Evolutionary conservation across 1,140 invertebrate species (phyloP), one percentile per base, ranked within the genome.

Genomic region (Drosophila nigromelanica): DNA sequence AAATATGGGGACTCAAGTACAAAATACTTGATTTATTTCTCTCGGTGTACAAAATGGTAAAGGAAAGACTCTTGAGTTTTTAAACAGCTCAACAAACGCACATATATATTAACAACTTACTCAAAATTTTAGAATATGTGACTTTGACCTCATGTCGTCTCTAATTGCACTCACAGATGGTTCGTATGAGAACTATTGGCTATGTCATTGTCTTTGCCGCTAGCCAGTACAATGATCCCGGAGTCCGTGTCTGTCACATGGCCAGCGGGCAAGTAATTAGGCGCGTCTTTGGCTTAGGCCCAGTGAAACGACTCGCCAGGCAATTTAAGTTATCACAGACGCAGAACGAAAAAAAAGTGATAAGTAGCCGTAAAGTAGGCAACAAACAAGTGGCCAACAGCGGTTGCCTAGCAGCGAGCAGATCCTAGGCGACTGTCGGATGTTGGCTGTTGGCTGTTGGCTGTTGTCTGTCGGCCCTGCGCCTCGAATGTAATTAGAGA

Each of bases 401-500:
- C 37, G 42, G 42, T 60, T 30, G 62, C 59, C 76, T 60, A 63
- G 35, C 59, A 39, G 18, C 35, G 27, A 18, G 2, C 3, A 18
- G 42, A 54, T 12, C 14, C 3, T 64, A 56, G 68, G 40, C 70
- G 33, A 33, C 30, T 33, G 30, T 33, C 30, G 30, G 6, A 6
- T 33, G 30, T 33, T 3, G 8, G 33, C 1, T 35, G 7, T 10
- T n/a, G 48, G 15, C 48, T 12, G 50, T 33, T 3, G 8, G 33
- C 1, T 35, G 7, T 10, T n/a, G 48, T 10, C 48, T 12, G 50
- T 71, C 67, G 74, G 60, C 71, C 64, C 59, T 56, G 61, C 55
- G 68, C 64, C 54, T 59, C 67, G 77, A 82, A 89, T 89, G 83
- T 87, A 87, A 87, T 87, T 89, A 87, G 83, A 89, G 76, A 79